Percentiles rank a stretch among this genome's conserved stretches.
Evolutionary conservation across 2,888 invertebrate genomes (phyloP).

Genomic region (Drosophila cognata): DNA sequence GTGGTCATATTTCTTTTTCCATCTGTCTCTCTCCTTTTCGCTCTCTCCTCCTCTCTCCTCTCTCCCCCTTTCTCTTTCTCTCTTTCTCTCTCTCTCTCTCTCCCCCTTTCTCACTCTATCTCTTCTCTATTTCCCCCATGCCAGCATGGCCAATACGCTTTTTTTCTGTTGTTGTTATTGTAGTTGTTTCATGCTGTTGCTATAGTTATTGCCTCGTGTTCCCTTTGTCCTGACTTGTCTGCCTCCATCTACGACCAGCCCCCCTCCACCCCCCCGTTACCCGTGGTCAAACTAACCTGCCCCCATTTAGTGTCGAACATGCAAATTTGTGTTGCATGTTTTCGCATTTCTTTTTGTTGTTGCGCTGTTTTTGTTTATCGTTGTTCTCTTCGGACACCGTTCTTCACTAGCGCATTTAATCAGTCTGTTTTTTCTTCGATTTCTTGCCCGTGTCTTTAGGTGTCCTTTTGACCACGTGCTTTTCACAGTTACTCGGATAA

Average conservation of each 20-base stretch:
- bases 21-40: conserved; percentile 1
- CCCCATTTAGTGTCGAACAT: conserved; percentile 73
- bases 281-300: conserved; percentile 28
- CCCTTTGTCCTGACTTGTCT: conserved; percentile 8
- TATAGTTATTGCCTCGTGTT: conserved; percentile 19
- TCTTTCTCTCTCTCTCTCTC: background rate
- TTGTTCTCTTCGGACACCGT: conserved; percentile 16
- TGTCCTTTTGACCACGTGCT: background rate
- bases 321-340: conserved; percentile 69
- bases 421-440: conserved; percentile 24
- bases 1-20: conserved; percentile 47
- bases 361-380: conserved; percentile 6
- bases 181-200: conserved; percentile 13
- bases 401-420: conserved; percentile 15
- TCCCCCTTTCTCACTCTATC: background rate
- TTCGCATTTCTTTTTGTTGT: conserved; percentile 15
- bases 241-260: background rate
- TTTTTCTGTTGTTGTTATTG: conserved; percentile 17
- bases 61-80: conserved; percentile 8
- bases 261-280: background rate
- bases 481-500: conserved; percentile 15
- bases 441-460: background rate
- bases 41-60: background rate
- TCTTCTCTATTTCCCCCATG: conserved; percentile 7
- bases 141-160: conserved; percentile 3